Evolutionary conservation across 1,140 invertebrate genomes (phyloP).

Genomic region (Colletes gigas): DNA sequence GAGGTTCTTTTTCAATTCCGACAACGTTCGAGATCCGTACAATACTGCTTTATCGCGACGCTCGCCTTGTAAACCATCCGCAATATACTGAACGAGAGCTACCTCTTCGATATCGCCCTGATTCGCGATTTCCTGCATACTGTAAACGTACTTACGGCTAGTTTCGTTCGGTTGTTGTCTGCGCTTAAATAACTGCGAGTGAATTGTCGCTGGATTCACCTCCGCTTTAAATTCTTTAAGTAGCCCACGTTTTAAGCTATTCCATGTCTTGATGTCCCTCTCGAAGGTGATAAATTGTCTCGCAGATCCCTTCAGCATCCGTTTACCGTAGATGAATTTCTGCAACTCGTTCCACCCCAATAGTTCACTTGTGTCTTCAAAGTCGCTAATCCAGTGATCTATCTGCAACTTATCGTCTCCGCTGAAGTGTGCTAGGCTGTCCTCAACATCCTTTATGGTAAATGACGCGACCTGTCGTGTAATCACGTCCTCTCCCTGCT

Average conservation of each 20-base stretch:
- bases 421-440: too few relatives aligned
- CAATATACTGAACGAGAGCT: slow-evolving; percentile 32
- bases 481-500: too few relatives aligned
- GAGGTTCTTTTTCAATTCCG: neutral
- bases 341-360: neutral
- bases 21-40: neutral
- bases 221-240: slow-evolving; percentile 2
- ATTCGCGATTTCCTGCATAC: slow-evolving; percentile 19
- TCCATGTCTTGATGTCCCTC: neutral
- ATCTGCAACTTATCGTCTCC: too few relatives aligned
- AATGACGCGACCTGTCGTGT: too few relatives aligned
- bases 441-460: too few relatives aligned
- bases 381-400: too few relatives aligned
- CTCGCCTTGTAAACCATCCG: slow-evolving; percentile 1
- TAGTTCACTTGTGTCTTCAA: too few relatives aligned
- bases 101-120: slow-evolving; percentile 23
- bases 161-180: slow-evolving; percentile 15
- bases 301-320: slow-evolving; percentile 5
- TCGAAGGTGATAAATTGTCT: slow-evolving; percentile 32
- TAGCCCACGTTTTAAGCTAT: slow-evolving; percentile 1
- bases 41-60: slow-evolving; percentile 12
- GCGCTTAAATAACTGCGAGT: slow-evolving; percentile 1
- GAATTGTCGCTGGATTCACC: slow-evolving; percentile 15
- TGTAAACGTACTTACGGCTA: slow-evolving; percentile 18
- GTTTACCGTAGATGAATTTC: slow-evolving; percentile 19